phyloP scores from a whole-genome alignment of 2,797 vertebrate species.

The Syngnathus rostellatus region DNA sequence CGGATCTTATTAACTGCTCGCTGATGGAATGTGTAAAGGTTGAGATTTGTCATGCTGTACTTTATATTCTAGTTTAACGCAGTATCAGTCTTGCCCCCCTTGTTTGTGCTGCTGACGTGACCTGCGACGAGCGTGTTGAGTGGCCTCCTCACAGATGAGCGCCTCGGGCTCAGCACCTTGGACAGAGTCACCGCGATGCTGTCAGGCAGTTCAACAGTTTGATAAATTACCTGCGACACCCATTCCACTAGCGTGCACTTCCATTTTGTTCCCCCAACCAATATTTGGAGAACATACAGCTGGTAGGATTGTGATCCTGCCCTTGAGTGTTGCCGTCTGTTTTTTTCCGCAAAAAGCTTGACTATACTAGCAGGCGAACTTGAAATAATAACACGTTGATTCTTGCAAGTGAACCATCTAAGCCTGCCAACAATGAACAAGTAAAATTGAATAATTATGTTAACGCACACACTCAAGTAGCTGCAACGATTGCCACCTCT shows the following conservation, averaged over 20 bases:
- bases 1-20: not conserved
- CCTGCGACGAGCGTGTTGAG: slow-evolving; percentile 4
- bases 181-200: slow-evolving; percentile 25
- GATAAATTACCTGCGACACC: slow-evolving; percentile 38
- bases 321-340: not conserved
- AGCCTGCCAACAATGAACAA: not conserved
- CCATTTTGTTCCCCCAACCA: not conserved
- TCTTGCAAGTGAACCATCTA: not conserved
- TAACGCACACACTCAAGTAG: not conserved
- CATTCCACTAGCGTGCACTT: slow-evolving; percentile 33
- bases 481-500: not conserved
- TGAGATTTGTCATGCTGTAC: not conserved
- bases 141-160: slow-evolving; percentile 2
- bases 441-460: not conserved
- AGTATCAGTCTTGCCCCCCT: not conserved
- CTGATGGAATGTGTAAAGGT: not conserved
- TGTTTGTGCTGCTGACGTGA: not conserved
- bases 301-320: not conserved
- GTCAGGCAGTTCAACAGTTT: slow-evolving; percentile 36
- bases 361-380: not conserved
- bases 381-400: not conserved
- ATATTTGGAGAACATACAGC: not conserved
- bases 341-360: not conserved
- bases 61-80: not conserved
- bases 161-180: slow-evolving; percentile 44